phyloP scores from a whole-genome alignment of 2,113 vertebrate genomes.

The Lamprologus speciosus region DNA sequence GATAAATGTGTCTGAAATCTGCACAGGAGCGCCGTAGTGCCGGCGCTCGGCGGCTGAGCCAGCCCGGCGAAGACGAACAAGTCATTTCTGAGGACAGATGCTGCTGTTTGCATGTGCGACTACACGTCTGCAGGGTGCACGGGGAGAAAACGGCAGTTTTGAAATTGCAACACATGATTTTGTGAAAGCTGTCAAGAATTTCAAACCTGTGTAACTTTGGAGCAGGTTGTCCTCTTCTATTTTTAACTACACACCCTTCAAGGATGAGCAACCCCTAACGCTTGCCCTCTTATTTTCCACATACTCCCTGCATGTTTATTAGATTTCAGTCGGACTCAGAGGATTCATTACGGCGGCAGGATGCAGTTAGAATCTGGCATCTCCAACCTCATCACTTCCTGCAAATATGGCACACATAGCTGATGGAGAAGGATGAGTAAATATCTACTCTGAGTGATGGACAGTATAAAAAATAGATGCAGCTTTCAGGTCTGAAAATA shows the following conservation, averaged over 20 bases:
- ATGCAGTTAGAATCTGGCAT: not conserved
- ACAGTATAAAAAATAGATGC: not conserved
- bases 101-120: not conserved
- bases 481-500: not conserved
- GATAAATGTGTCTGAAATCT: not conserved
- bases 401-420: not conserved
- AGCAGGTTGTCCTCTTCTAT: not conserved
- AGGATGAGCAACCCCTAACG: not conserved
- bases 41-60: not conserved
- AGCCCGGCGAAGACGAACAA: not conserved
- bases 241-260: not conserved
- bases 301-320: not conserved
- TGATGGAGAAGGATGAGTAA: not conserved
- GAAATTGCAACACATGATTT: not conserved
- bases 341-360: not conserved
- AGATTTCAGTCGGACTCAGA: fast-evolving
- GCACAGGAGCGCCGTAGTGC: not conserved
- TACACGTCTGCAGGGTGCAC: not conserved
- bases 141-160: not conserved
- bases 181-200: not conserved
- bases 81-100: not conserved
- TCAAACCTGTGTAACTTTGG: not conserved
- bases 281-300: not conserved
- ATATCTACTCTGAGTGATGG: not conserved
- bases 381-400: not conserved